phyloP scores from a whole-genome alignment of 2,888 invertebrate genomes.

The Euplagia quadripunctaria region DNA sequence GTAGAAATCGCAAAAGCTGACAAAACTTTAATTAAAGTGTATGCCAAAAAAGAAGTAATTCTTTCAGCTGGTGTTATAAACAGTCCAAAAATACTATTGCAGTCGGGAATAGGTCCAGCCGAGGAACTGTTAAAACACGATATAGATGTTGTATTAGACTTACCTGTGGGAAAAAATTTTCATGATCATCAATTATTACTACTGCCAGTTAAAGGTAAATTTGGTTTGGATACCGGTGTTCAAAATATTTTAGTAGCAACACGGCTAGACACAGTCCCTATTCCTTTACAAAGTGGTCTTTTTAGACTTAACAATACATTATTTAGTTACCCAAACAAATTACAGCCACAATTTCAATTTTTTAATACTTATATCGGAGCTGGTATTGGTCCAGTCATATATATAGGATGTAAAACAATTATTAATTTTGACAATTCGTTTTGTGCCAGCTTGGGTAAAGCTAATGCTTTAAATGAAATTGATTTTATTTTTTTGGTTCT shows the following conservation, averaged over 20 bases:
- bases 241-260: constrained; percentile 58
- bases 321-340: constrained; percentile 28
- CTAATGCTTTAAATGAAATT: constrained; percentile 66
- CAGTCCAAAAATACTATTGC: constrained; percentile 75
- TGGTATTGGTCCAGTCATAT: constrained; percentile 58
- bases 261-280: constrained; percentile 60
- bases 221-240: constrained; percentile 67
- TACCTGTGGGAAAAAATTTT: constrained; percentile 77
- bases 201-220: constrained; percentile 65
- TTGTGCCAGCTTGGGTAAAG: constrained; percentile 63
- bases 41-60: constrained; percentile 70
- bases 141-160: constrained; percentile 65
- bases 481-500: constrained; percentile 60
- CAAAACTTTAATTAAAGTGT: constrained; percentile 61
- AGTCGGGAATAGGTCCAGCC: constrained; percentile 76
- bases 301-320: constrained; percentile 59
- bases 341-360: constrained; percentile 72
- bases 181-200: constrained; percentile 71
- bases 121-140: constrained; percentile 61
- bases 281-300: constrained; percentile 68
- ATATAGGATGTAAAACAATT: constrained; percentile 57
- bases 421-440: constrained; percentile 57
- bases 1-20: constrained; percentile 61
- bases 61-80: constrained; percentile 76
- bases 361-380: constrained; percentile 73